Base-by-base conservation (phyloP, 2,888 invertebrate genomes). In the Cosmia pyralina region DNA sequence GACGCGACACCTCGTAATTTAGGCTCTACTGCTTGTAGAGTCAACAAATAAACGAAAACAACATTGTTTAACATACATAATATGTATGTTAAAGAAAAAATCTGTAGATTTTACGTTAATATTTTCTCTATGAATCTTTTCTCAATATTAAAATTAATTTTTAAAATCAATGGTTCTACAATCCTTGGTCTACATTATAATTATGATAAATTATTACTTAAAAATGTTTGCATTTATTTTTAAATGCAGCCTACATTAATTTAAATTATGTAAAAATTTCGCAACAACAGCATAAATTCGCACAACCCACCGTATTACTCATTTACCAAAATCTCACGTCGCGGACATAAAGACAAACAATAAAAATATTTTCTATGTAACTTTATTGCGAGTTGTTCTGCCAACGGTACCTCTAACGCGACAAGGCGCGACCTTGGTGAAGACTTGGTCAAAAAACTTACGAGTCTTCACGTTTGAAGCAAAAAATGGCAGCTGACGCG, bases 391-490 rank as follows among this genome's bases (percentile, higher is more conserved):
- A 64, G 68, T 81, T 84, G 80, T 76, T 77, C 66, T 84, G 72
- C 69, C 77, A 87, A 86, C 86, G 80, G 86, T 84, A 85, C 79
- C 50, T 44, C 53, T 69, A 76, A 72, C 28, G 72, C 62, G 82
- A 70, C 69, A 72, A 67, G 22, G 15, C 5, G 59, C 75, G 78
- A 79, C 86, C 86, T 86, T 86, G 86, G 59, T 22, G 82, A 72
- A 59, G 63, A 67, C 28, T 57, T 74, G 83, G 85, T 84, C 82
- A 84, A 86, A 82, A 87, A 87, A 83, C 85, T 64, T 69, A 44
- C 59, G 34, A 53, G 64, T 48, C 52, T 69, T 60, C 38, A 48
- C 65, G 75, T 76, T 55, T 72, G 62, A 66, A 10, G 58, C 69
- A 85, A 85, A 85, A 85, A 82, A 75, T 64, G 17, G 10, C 65